These are phyloP conservation scores for Habroteleia sp. DNA, from an alignment of 2,888 invertebrate genomes.

Conservation along the genomic window DNA sequence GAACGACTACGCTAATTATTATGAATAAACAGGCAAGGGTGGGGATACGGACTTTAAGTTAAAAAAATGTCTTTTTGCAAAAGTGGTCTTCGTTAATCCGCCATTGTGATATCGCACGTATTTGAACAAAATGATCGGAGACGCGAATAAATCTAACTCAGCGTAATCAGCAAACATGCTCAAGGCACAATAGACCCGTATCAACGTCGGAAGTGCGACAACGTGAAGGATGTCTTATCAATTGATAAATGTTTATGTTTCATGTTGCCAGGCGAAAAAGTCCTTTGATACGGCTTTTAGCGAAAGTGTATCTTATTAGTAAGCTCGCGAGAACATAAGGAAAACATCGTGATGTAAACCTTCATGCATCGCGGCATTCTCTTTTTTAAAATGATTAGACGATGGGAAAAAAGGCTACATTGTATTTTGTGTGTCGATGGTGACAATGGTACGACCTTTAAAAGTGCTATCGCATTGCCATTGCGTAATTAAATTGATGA, in stretches of 20 bases:
- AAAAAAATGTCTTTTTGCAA: too few relatives aligned
- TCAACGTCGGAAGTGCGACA: slow-evolving; percentile 38
- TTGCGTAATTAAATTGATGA: slow-evolving; percentile 4
- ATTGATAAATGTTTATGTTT: slow-evolving; percentile 38
- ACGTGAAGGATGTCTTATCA: slow-evolving; percentile 42
- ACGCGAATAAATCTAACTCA: slow-evolving; percentile 38
- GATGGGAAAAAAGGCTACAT: too few relatives aligned
- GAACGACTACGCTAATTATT: too few relatives aligned
- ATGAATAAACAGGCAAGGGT: too few relatives aligned
- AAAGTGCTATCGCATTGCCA: background rate
- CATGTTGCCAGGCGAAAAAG: slow-evolving; percentile 23
- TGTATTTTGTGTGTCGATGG: background rate
- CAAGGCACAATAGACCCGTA: slow-evolving; percentile 18
- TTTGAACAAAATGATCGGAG: too few relatives aligned
- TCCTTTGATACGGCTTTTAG: slow-evolving; percentile 20
- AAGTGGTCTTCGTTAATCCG: too few relatives aligned
- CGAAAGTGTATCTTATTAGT: slow-evolving; percentile 23
- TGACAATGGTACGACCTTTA: slow-evolving; percentile 5
- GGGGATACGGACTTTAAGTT: background rate
- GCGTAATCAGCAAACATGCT: slow-evolving; percentile 16
- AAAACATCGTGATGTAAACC: too few relatives aligned
- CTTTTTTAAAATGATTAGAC: too few relatives aligned
- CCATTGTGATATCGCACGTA: too few relatives aligned
- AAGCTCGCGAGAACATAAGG: background rate
- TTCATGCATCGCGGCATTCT: slow-evolving; percentile 21